A percentile compares a stretch with the other conserved stretches of the same genome.
Conservation (phyloP, 1,140 invertebrate species). For the Drosophila rufa region DNA sequence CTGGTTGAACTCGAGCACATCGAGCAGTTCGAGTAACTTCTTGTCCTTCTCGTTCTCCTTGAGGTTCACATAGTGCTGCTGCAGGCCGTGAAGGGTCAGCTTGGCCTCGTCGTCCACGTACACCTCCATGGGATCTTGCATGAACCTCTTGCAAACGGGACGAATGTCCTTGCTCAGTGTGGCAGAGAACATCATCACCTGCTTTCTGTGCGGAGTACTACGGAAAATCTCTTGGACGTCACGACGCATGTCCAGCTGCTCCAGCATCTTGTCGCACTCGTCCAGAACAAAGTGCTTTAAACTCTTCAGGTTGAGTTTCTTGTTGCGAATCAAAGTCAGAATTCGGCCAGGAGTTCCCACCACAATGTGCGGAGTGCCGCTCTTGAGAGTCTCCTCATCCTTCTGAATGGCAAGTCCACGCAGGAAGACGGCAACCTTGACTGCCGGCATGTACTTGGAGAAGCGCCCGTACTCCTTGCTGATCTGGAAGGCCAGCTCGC, state of each 20-base stretch:
- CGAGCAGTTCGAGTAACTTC: slow-evolving; percentile 99
- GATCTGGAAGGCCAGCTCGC: slow-evolving; percentile 99
- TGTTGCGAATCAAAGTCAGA: slow-evolving; percentile 95
- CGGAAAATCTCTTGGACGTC: slow-evolving; percentile 99
- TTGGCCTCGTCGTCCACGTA: slow-evolving; percentile 99
- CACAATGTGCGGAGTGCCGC: slow-evolving; percentile 98
- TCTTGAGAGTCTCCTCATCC: slow-evolving; percentile 97
- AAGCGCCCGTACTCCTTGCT: slow-evolving; percentile 99
- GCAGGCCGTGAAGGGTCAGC: slow-evolving; percentile 98
- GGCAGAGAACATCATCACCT: slow-evolving; percentile 99
- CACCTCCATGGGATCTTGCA: slow-evolving; percentile 99
- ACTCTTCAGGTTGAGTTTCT: slow-evolving; percentile 96
- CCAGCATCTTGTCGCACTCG: slow-evolving; percentile 99
- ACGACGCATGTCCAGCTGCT: slow-evolving; percentile 98
- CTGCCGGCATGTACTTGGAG: slow-evolving; percentile 98
- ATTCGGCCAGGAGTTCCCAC: slow-evolving; percentile 99
- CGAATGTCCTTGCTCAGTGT: slow-evolving; percentile 99
- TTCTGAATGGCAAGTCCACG: slow-evolving; percentile 98
- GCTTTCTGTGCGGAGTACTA: slow-evolving; percentile 99
- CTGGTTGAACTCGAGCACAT: slow-evolving; percentile 99
- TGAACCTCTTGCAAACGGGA: slow-evolving; percentile 99
- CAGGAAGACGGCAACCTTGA: slow-evolving; percentile 97
- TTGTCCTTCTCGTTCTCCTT: slow-evolving; percentile 99
- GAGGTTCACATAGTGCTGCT: slow-evolving; percentile 99
- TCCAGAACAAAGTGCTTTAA: slow-evolving; percentile 99